phyloP scores from a whole-genome alignment of 2,113 vertebrate species.

The Ptyas mucosa region DNA sequence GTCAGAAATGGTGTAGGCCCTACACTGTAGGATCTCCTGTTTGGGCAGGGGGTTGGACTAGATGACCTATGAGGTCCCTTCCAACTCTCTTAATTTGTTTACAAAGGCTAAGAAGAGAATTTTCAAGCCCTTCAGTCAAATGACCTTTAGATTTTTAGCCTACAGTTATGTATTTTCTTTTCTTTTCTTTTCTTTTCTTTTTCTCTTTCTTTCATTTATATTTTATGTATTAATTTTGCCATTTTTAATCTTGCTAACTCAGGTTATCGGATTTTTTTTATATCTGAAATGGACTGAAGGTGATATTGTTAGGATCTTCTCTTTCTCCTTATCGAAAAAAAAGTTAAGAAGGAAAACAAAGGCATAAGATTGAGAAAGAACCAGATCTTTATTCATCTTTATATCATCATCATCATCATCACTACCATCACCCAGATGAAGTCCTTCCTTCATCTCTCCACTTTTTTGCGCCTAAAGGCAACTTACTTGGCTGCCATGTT shows the following conservation, averaged over 20 bases:
- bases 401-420: not conserved
- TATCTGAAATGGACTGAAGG: not conserved
- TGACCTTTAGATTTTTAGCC: not conserved
- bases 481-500: conserved; percentile 91
- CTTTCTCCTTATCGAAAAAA: not conserved
- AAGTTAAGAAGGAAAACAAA: not conserved
- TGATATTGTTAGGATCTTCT: not conserved
- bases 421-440: not conserved
- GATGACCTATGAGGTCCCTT: too few relatives aligned
- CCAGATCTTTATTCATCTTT: not conserved
- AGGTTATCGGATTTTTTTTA: not conserved
- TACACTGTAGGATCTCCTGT: too few relatives aligned
- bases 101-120: not conserved
- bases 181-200: not conserved
- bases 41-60: too few relatives aligned
- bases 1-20: too few relatives aligned
- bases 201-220: not conserved
- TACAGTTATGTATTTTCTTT: not conserved
- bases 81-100: too few relatives aligned
- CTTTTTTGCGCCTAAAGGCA: not conserved
- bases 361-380: not conserved
- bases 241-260: not conserved
- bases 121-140: not conserved
- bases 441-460: not conserved
- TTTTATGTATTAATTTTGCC: not conserved